These are phyloP conservation scores for Lanistes nyassanus DNA, from an alignment of 1,140 invertebrate species.

Conservation along the genomic window DNA sequence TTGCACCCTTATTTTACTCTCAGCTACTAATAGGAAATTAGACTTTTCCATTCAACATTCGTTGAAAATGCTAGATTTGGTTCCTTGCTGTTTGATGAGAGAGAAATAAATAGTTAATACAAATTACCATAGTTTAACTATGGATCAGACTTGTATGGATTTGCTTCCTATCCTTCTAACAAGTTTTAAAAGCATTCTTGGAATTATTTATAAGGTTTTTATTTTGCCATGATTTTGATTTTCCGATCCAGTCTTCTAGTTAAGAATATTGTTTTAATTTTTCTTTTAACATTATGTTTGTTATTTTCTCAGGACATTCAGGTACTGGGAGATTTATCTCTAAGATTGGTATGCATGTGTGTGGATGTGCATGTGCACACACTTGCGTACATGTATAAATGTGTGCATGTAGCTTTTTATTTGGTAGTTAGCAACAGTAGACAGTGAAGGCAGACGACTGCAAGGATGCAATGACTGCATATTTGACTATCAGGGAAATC, in stretches of 20 bases:
- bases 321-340: neutral
- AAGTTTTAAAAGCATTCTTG: neutral
- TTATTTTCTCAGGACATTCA: conserved; percentile 2
- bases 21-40: no score
- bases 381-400: neutral
- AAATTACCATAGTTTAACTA: neutral
- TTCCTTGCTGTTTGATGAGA: no score
- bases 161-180: conserved; percentile 14
- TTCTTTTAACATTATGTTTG: neutral
- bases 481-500: conserved; percentile 59
- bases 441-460: conserved; percentile 50
- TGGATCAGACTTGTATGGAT: neutral
- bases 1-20: no score
- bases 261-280: neutral
- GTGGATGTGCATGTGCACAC: neutral
- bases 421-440: conserved; percentile 33
- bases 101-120: neutral
- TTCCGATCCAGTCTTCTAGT: neutral
- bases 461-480: conserved; percentile 63
- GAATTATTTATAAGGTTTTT: neutral
- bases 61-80: no score
- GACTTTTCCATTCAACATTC: no score
- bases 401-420: neutral
- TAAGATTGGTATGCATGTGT: neutral
- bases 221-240: neutral